Base-by-base conservation (phyloP, 2,797 vertebrate species). In the Eulemur coronatus region DNA sequence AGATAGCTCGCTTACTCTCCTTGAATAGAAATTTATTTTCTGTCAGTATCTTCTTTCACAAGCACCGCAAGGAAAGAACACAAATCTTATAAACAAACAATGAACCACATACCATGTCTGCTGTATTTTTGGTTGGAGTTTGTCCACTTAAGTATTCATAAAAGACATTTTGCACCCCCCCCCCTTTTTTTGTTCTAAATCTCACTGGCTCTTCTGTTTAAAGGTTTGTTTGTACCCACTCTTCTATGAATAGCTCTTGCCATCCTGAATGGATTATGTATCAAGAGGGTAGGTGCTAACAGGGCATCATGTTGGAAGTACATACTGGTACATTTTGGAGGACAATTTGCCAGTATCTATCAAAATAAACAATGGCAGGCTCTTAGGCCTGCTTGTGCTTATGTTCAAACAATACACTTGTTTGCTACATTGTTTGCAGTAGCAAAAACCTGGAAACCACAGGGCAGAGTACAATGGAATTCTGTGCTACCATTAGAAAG, bases 11-110 rank as follows among this genome's bases (percentile, higher is more conserved):
- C 72, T 15, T 97, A 26, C 7, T 38, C 22, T 82, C 20, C 28
- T 84, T 91, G 65, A 80, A 73, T 57, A 41, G 46, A 55, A 72
- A 72, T 86, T 73, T 92, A 84, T 79, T 96, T 92, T 92, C 75
- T 92, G 20, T 72, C 57, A 76, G 0, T 70, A 63, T 73, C 38
- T 63, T 91, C n/a, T 63, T 92, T 85, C 70, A 82, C 22, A 86
- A 69, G 87, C 46, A 86, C 30, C 18, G 81, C 38, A 87, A 82
- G 52, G 75, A 96, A 89, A 48, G 28, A 61, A 61, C 33, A 61
- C 48, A 69, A 50, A 59, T 85, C 79, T 92, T 94, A 7, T 50
- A 89, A 91, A 50, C 38, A 89, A n/a, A 18, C 52, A 88, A 85
- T 8, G 63, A 43, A 75, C 35, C 75, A 70, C 22, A 10, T 72